Percentiles rank a stretch among this genome's conserved stretches.
phyloP scores from a whole-genome alignment of 2,797 vertebrate genomes.

The Enteromius afrohamiltoni region DNA sequence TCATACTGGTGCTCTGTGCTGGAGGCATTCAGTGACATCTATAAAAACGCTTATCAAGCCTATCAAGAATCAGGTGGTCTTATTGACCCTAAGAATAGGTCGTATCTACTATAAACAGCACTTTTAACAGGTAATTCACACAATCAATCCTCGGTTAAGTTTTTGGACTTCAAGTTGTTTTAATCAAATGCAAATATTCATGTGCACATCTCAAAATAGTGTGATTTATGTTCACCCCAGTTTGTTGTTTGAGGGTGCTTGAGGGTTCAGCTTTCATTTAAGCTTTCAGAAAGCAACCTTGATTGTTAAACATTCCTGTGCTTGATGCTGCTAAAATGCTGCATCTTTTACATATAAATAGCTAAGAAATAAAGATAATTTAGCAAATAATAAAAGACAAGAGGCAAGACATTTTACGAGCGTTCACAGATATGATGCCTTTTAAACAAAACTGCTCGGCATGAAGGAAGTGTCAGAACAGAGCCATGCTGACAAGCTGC shows the following conservation, averaged over 20 bases:
- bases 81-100: background rate
- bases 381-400: background rate
- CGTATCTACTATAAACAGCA: background rate
- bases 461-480: slow-evolving; percentile 2
- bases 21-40: background rate
- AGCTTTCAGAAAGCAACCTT: slow-evolving; percentile 6
- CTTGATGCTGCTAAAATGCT: background rate
- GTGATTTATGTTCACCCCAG: slow-evolving; percentile 6
- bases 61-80: background rate
- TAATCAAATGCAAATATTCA: slow-evolving; percentile 5
- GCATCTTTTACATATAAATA: background rate
- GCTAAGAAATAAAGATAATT: background rate
- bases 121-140: background rate
- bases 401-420: background rate
- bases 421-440: background rate
- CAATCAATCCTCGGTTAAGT: background rate
- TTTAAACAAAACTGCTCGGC: slow-evolving; percentile 6
- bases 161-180: background rate
- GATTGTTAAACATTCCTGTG: background rate
- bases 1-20: slow-evolving; percentile 1
- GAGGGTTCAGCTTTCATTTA: background rate
- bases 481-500: slow-evolving; percentile 29
- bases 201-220: slow-evolving; percentile 24
- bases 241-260: background rate
- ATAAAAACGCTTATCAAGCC: background rate